phyloP scores from a whole-genome alignment of 2,888 invertebrate genomes.

The Campoplex capitator region DNA sequence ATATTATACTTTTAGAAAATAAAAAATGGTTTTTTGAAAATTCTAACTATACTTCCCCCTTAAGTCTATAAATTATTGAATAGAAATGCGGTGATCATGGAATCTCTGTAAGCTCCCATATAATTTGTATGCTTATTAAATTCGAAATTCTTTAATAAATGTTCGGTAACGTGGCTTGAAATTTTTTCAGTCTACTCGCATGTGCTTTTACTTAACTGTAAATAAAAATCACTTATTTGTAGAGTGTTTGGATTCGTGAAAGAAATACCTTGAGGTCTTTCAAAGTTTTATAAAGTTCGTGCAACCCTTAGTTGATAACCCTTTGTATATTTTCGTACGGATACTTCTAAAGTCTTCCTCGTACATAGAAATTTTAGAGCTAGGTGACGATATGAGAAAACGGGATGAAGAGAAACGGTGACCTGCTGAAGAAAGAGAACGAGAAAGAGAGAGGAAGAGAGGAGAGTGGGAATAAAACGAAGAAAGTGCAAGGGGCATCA shows the following conservation, averaged over 20 bases:
- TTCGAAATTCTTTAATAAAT: no score
- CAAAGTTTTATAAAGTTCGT: background rate
- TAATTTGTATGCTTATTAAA: no score
- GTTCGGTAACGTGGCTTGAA: no score
- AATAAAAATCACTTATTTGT: no score
- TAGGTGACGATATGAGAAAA: constrained; percentile 27
- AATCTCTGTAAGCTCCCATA: no score
- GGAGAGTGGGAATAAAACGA: constrained; percentile 54
- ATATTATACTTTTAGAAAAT: no score
- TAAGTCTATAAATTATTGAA: no score
- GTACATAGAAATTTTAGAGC: background rate
- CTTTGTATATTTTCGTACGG: background rate
- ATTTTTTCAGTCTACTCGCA: no score
- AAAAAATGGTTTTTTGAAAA: no score
- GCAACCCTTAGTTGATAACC: background rate
- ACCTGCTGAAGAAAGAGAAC: constrained; percentile 46
- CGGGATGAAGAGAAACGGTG: constrained; percentile 73
- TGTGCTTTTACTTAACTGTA: no score
- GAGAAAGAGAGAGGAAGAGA: background rate
- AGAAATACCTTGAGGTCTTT: background rate
- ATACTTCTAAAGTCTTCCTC: background rate
- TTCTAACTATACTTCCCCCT: background rate
- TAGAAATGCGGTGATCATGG: no score
- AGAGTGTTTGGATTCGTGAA: no score
- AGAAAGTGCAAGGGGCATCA: constrained; percentile 82